Evolutionary conservation across 1,140 invertebrate genomes (phyloP), one percentile per base, ranked within the genome.

Genomic region (Gryon sp.): DNA sequence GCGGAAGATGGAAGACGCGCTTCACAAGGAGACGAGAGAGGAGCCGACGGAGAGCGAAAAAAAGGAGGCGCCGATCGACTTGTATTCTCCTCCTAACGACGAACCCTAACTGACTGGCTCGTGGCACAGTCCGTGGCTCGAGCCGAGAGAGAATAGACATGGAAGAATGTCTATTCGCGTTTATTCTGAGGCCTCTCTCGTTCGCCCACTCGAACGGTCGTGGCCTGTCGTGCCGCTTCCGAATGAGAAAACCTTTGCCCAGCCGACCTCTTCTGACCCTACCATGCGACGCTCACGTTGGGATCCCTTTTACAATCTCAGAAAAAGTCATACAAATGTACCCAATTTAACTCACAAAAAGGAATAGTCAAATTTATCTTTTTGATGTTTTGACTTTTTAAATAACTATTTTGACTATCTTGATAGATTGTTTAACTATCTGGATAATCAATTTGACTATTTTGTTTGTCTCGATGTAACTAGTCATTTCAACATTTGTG

Each of bases 171-270:
- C 53, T 53, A 68, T 57, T 66, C 68, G 38, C 52, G 48, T 65
- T n/a, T 53, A 45, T 48, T 50, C 53, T 34, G 43, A 55, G 62
- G 36, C n/a, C n/a, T n/a, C n/a, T n/a, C 69, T 65, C 55, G 52
- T 50, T 79, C 72, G 70, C 72, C 76, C 70, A 76, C 63, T 76
- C 59, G 60, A 62, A 69, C 68, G 62, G 53, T 57, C 60, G 45
- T 53, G 48, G 62, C 60, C 62, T 28, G 60, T 63, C 68, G 60
- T 63, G 60, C 53, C 36, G 50, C 46, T 72, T 57, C 69, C 59
- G 63, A 66, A 65, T 45, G 63, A 68, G 63, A 65, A 72, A 62
- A 72, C 36, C 57, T 73, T 72, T 73, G 65, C 57, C 52, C 48
- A 34, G 9, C 12, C 41, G 69, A 36, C 63, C 63, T 57, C 53